These are phyloP conservation scores for Ectropis grisescens DNA, from an alignment of 1,140 invertebrate genomes.

Conservation along the genomic window DNA sequence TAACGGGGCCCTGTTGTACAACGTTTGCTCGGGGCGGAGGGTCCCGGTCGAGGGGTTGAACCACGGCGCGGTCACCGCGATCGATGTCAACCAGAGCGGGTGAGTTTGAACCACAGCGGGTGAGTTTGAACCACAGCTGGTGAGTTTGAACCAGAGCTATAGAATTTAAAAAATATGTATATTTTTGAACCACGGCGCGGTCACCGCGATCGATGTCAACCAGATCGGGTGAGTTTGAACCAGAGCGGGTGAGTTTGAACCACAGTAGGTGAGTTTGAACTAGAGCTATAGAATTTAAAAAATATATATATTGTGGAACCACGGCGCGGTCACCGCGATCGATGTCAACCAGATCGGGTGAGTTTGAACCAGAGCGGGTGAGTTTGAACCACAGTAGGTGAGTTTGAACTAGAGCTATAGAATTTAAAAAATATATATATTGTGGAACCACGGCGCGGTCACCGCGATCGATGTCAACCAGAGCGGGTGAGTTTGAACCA, in stretches of 20 bases:
- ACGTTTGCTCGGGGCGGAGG: constrained; percentile 17
- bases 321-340: constrained; percentile 16
- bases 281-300: constrained; percentile 29
- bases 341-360: constrained; percentile 30
- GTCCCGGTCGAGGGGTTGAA: constrained; percentile 25
- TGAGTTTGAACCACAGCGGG: too few relatives aligned
- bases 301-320: constrained; percentile 15
- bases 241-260: too few relatives aligned
- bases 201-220: constrained; percentile 23
- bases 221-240: constrained; percentile 35
- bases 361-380: too few relatives aligned
- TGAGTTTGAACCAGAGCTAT: constrained; percentile 29
- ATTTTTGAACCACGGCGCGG: constrained; percentile 10
- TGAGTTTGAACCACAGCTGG: constrained; percentile 31
- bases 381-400: constrained; percentile 31
- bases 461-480: constrained; percentile 25
- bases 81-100: constrained; percentile 30
- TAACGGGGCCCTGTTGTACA: constrained; percentile 17
- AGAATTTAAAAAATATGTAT: too few relatives aligned
- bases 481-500: constrained; percentile 33
- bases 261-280: constrained; percentile 31
- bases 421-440: too few relatives aligned
- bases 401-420: constrained; percentile 29
- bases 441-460: constrained; percentile 12
- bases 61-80: constrained; percentile 14